Percentiles rank a stretch among this genome's conserved stretches.
Evolutionary conservation across 2,797 vertebrate species (phyloP).

Genomic region (Cuculus canorus): DNA sequence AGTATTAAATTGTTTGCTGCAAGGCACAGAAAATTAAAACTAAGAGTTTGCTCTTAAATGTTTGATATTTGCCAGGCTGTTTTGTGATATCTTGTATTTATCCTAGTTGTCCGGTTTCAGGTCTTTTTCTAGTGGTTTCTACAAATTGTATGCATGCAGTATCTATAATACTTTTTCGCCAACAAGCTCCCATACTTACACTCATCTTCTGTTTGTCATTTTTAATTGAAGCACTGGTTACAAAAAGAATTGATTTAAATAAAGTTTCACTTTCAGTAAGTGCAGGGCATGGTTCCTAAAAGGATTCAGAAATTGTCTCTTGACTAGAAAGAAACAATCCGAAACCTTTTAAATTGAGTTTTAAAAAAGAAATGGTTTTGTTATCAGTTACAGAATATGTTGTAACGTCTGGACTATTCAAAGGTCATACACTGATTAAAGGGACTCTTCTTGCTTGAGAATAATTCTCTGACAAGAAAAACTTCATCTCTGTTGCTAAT

Average conservation of each 20-base stretch:
- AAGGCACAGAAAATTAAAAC: neutral
- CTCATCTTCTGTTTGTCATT: neutral
- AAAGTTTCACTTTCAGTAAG: neutral
- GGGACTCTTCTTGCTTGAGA: neutral
- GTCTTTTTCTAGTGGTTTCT: neutral
- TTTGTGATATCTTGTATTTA: neutral
- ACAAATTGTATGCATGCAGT: neutral
- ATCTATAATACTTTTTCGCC: neutral
- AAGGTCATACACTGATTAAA: neutral
- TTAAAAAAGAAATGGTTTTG: constrained; percentile 11
- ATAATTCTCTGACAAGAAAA: neutral
- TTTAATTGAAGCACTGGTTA: neutral
- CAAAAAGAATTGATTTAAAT: neutral
- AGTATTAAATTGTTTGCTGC: neutral
- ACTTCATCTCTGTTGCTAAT: neutral
- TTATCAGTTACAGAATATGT: neutral
- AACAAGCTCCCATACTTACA: neutral
- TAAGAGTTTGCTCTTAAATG: neutral
- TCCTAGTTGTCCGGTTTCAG: neutral
- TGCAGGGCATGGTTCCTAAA: neutral
- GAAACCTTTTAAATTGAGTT: constrained; percentile 12
- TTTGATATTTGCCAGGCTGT: neutral
- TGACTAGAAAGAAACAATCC: neutral
- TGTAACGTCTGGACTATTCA: constrained; percentile 39
- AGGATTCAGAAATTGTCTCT: neutral